Evolutionary conservation across 2,113 vertebrate species (phyloP).

Genomic region (Cettia cetti): DNA sequence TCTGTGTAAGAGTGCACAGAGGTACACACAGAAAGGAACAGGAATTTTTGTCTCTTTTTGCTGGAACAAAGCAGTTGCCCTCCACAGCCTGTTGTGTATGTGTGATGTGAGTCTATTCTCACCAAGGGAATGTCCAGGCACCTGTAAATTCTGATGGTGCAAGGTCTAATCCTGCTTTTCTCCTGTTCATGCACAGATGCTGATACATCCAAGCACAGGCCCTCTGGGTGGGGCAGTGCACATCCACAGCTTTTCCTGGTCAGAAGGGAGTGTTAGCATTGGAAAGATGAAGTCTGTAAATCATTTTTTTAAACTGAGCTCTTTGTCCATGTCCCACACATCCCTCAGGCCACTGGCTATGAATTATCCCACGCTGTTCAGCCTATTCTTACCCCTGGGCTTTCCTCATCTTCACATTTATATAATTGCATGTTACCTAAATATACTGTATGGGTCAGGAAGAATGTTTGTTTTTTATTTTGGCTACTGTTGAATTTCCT

Average conservation of each 20-base stretch:
- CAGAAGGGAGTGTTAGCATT: neutral
- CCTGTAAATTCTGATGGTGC: neutral
- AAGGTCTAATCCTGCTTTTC: neutral
- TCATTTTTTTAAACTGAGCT: neutral
- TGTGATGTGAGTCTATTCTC: neutral
- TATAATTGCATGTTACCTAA: neutral
- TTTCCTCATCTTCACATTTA: neutral
- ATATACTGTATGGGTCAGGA: neutral
- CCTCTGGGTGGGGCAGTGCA: no score
- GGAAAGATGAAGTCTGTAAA: neutral
- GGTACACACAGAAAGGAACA: neutral
- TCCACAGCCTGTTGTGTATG: accelerated
- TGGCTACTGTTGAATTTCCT: neutral
- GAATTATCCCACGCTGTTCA: neutral
- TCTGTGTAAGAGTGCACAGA: neutral
- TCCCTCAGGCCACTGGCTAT: neutral
- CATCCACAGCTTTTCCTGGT: neutral
- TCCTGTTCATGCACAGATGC: neutral
- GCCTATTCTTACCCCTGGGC: neutral
- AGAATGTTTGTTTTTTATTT: neutral
- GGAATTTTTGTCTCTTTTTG: neutral
- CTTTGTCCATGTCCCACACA: neutral
- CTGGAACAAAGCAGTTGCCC: neutral
- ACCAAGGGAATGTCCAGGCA: neutral
- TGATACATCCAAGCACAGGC: accelerated